Percentiles rank a stretch among this genome's conserved stretches.
phyloP scores from a whole-genome alignment of 2,888 invertebrate species.

The Polietes domitor region DNA sequence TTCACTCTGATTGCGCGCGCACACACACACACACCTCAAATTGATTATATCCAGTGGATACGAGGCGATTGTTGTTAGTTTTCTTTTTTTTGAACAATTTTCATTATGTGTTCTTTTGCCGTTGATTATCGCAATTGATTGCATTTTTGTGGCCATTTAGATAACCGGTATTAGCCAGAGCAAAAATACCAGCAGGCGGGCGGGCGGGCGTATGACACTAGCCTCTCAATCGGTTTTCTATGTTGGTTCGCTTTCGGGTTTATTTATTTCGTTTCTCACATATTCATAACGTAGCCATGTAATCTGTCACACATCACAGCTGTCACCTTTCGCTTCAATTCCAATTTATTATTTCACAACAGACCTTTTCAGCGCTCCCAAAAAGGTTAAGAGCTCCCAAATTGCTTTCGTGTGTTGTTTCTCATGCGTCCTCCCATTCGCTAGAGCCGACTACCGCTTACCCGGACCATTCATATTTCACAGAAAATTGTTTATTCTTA shows the following conservation, averaged over 20 bases:
- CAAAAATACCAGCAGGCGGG: neutral
- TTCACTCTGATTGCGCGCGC: neutral
- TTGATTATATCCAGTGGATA: neutral
- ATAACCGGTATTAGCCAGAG: neutral
- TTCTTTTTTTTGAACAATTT: no score
- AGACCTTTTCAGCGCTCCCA: neutral
- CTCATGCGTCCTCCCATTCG: no score
- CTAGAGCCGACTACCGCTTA: no score
- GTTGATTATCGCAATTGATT: no score
- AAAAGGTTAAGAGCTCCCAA: neutral
- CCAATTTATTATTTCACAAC: conserved; percentile 4
- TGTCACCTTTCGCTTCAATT: neutral
- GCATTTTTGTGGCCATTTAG: no score
- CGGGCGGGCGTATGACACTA: no score
- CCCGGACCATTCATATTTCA: neutral
- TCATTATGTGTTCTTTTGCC: neutral
- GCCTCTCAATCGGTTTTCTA: neutral
- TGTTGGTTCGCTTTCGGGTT: neutral
- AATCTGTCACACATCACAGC: neutral
- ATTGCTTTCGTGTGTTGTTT: no score
- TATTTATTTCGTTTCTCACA: neutral
- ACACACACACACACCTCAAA: neutral
- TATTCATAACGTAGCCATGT: neutral
- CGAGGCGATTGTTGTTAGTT: neutral
- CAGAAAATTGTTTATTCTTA: neutral